Percentiles rank a stretch among this genome's conserved stretches.
Evolutionary conservation across 2,888 invertebrate genomes (phyloP).

Genomic region (Xylota sylvarum): DNA sequence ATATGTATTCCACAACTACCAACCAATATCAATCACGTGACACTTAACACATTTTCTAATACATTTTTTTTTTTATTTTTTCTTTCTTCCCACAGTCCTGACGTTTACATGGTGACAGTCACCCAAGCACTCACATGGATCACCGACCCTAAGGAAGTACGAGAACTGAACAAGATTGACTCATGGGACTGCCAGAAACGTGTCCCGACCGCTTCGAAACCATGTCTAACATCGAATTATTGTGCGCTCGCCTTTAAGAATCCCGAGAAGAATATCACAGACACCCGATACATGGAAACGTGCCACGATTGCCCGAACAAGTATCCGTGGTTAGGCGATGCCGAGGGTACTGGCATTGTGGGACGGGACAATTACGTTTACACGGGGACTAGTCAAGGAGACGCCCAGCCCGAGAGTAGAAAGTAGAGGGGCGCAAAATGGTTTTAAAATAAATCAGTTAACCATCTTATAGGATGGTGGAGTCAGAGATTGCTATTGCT

Average conservation of each 20-base stretch:
- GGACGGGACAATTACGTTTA: conserved; percentile 91
- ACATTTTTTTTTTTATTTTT: conserved; percentile 33
- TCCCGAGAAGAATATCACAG: conserved; percentile 91
- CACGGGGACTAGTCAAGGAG: conserved; percentile 78
- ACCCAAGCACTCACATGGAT: conserved; percentile 96
- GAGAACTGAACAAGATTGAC: conserved; percentile 90
- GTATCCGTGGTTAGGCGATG: conserved; percentile 95
- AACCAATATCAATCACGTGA: conserved; percentile 54
- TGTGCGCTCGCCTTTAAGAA: conserved; percentile 93
- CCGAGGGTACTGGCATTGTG: conserved; percentile 92
- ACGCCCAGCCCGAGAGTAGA: conserved; percentile 64
- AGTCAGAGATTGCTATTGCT: conserved; percentile 63
- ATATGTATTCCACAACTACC: conserved; percentile 3
- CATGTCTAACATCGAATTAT: conserved; percentile 93
- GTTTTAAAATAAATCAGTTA: conserved; percentile 15
- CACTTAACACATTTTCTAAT: conserved; percentile 62
- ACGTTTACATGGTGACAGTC: conserved; percentile 94
- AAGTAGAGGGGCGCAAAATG: conserved; percentile 48
- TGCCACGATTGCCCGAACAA: conserved; percentile 93
- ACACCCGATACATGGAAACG: conserved; percentile 94
- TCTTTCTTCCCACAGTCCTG: conserved; percentile 87
- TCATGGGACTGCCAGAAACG: conserved; percentile 93
- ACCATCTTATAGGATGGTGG: conserved; percentile 38
- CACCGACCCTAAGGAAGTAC: conserved; percentile 92
- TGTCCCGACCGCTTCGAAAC: conserved; percentile 89